Conservation (phyloP, 2,113 vertebrate species). For the Nannospalax galili region DNA sequence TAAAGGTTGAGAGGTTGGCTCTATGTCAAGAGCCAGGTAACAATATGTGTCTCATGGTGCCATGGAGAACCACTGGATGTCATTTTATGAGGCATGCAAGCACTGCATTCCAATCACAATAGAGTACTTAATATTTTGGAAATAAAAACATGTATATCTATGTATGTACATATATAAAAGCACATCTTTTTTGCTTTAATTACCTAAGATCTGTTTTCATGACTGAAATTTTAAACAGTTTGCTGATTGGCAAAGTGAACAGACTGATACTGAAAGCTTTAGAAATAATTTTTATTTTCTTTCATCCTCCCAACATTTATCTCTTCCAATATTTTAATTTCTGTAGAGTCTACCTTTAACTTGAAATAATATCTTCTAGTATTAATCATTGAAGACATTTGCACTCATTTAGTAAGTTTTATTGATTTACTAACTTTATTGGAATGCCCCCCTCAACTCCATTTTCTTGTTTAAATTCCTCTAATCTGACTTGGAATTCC, state of each 20-base stretch:
- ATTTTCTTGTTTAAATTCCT: conserved; percentile 10
- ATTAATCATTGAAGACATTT: neutral
- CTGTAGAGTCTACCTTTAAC: neutral
- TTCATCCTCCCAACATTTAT: neutral
- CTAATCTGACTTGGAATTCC: neutral
- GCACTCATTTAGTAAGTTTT: neutral
- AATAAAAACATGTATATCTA: neutral
- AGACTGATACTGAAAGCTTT: neutral
- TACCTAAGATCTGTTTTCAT: neutral
- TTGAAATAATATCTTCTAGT: neutral
- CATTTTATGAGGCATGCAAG: neutral
- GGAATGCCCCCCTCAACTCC: neutral
- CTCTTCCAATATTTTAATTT: neutral
- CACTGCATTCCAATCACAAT: conserved; percentile 13
- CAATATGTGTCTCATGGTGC: neutral
- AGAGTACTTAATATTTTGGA: neutral
- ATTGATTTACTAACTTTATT: neutral
- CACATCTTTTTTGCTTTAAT: neutral
- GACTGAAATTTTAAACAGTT: neutral
- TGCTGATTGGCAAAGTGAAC: neutral
- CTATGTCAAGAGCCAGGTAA: neutral
- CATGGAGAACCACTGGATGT: neutral
- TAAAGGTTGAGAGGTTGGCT: neutral
- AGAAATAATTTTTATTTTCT: neutral
- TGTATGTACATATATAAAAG: neutral